Evolutionary conservation across 2,888 invertebrate species (phyloP), one percentile per base, ranked within the genome.

Genomic region (Spisula solida): DNA sequence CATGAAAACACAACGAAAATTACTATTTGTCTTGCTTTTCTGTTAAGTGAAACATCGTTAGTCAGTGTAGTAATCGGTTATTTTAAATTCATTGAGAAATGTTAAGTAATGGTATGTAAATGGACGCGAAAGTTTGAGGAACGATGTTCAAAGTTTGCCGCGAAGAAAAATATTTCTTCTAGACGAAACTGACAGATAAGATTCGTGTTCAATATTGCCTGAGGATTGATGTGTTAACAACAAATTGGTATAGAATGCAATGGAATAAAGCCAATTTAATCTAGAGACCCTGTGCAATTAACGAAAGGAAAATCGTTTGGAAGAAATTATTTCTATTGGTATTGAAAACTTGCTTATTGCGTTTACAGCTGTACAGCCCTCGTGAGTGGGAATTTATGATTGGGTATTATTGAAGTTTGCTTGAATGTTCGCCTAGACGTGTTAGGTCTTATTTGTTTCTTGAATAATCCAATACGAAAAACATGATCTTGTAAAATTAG

Each of bases 381-480:
- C 31, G 31, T 34, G 75, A 75, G 75, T 75, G 31, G 75, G 5
- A 75, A 75, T 34, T 75, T 75, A 75, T 75, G 75, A 75, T 75
- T 2, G 75, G 34, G 31, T 34, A 75, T 75, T 75, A 75, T 75
- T 75, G 60, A 60, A 60, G 60, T 60, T 60, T 60, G 41, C 60
- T 60, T 60, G 75, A 75, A 31, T 75, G 75, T 75, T 75, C 75
- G 75, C 31, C 18, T 75, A 34, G 31, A 25, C 34, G 75, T 75
- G 75, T 16, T 29, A 70, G 70, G 31, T 70, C 29, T n/a, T 29
- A 70, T 70, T 31, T 75, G 31, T 25, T 16, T 75, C 75, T 75
- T 75, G 75, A 31, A 75, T 75, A 75, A 34, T 31, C 18, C 18
- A 2, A 75, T 18, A 18, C 18, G 75, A 18, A 75, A 34, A 10